Evolutionary conservation across 2,797 vertebrate genomes (phyloP), one percentile per base, ranked within the genome.

Genomic region (Poecilia velifera): DNA sequence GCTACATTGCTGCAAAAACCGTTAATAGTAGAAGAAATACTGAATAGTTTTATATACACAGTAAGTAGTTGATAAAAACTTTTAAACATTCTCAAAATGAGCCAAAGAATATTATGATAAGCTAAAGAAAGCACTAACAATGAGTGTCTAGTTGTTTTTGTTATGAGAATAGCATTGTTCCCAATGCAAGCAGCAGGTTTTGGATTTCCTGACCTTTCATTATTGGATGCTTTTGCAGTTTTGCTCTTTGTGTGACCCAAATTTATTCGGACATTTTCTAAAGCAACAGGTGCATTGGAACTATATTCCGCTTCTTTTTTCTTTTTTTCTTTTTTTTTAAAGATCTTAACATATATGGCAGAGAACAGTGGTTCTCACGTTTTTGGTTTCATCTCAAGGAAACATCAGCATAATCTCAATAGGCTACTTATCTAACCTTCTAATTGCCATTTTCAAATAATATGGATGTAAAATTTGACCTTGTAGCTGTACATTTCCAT

Each of bases 121-220:
- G 31, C 14, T 36, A 68, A 68, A 68, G 64, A 68, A 68, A 41
- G 64, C 64, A 41, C 18, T 68, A 68, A 39, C 36, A 66, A 66
- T 22, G 36, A 41, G 9, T 25, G 64, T 18, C 34, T 66, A 22
- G 16, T 39, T 22, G 4, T 22, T 53, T 25, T 53, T 51, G 0
- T 39, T 4, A 25, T 25, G 3, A 68, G 64, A 68, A 22, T 20
- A 68, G 36, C 34, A 66, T 62, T 62, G 28, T 31, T 62, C 4
- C 28, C 28, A 62, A 31, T 62, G 57, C 12, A 0, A 62, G 55
- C 62, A 64, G 34, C 62, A 66, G 3, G 64, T 66, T 66, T 20
- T 34, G 59, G 28, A 34, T 34, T 34, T 62, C 34, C 31, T 25
- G 34, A 10, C 34, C 64, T 7, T 66, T 66, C 7, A 22, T 34